These are phyloP conservation scores for Elegia similella DNA, from an alignment of 2,888 invertebrate species.

Conservation along the genomic window DNA sequence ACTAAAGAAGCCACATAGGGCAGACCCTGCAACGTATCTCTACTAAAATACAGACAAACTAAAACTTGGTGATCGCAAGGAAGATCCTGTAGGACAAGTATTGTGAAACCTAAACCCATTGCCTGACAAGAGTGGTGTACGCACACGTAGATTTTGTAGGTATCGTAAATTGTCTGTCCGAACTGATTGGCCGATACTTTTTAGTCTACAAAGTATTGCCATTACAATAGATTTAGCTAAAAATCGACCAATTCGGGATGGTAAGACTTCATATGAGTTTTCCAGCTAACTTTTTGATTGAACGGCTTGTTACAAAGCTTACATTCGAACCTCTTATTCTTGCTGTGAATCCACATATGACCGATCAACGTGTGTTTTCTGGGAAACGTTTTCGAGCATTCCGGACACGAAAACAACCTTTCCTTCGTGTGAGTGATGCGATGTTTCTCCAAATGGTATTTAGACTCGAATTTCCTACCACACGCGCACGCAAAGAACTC, in stretches of 20 bases:
- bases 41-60: too few species aligned
- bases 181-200: too few species aligned
- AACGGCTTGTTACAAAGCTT: conserved; percentile 52
- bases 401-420: conserved; percentile 66
- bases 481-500: conserved; percentile 52
- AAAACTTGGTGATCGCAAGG: too few species aligned
- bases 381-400: conserved; percentile 65
- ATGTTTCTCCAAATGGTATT: conserved; percentile 65
- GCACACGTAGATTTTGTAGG: too few species aligned
- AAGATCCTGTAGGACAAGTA: too few species aligned
- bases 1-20: too few species aligned
- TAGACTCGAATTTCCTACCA: conserved; percentile 62
- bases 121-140: too few species aligned
- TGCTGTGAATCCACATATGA: conserved; percentile 67
- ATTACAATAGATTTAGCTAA: conserved; percentile 27
- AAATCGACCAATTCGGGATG: conserved; percentile 46
- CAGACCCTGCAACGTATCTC: too few species aligned
- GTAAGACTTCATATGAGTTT: conserved; percentile 61
- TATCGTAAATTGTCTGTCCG: too few species aligned
- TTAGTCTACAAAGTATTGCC: too few species aligned
- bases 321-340: conserved; percentile 55
- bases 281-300: conserved; percentile 53
- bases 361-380: conserved; percentile 55
- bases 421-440: conserved; percentile 70
- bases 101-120: too few species aligned